These are phyloP conservation scores for Zygaena filipendulae DNA, from an alignment of 2,888 invertebrate genomes.

Conservation along the genomic window DNA sequence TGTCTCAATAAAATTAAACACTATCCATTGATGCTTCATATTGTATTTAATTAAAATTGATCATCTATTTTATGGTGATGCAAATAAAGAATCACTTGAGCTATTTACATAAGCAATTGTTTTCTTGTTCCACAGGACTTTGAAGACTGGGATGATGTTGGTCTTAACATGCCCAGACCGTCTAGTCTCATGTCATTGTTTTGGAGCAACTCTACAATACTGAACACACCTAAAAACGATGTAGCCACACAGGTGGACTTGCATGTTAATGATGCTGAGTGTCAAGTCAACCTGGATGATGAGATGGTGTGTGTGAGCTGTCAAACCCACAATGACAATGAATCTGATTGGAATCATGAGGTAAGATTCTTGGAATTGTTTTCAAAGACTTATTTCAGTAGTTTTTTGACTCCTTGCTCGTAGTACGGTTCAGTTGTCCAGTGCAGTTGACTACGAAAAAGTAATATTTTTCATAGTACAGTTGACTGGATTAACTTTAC, in stretches of 20 bases:
- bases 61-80: no score
- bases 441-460: no score
- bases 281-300: slow-evolving; percentile 61
- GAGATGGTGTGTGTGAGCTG: slow-evolving; percentile 51
- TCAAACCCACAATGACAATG: slow-evolving; percentile 41
- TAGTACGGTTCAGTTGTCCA: no score
- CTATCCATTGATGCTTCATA: no score
- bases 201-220: slow-evolving; percentile 58
- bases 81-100: no score
- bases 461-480: no score
- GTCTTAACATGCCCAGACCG: slow-evolving; percentile 85
- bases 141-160: slow-evolving; percentile 94
- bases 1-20: no score
- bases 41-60: no score
- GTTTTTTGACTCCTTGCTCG: no score
- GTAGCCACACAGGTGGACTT: slow-evolving; percentile 56
- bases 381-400: not conserved
- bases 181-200: slow-evolving; percentile 77
- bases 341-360: slow-evolving; percentile 57
- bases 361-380: slow-evolving; percentile 20
- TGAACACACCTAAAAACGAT: slow-evolving; percentile 45
- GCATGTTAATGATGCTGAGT: slow-evolving; percentile 26
- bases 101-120: no score
- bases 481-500: no score
- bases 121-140: slow-evolving; percentile 70